These are phyloP conservation scores for Anolis carolinensis DNA, from an alignment of 2,113 vertebrate genomes.

Conservation along the genomic window DNA sequence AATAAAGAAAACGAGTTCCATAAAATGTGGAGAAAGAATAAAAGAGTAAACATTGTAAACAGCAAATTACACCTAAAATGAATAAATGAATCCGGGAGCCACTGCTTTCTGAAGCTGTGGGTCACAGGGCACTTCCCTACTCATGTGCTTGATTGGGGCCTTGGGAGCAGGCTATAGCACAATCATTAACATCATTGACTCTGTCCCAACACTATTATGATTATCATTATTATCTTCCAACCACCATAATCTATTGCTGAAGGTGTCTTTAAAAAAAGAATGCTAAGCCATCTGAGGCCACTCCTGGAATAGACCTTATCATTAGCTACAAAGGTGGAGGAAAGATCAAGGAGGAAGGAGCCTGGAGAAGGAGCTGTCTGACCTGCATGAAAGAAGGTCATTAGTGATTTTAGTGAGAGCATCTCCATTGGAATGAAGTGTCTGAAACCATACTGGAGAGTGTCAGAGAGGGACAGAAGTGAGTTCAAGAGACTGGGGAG, in stretches of 20 bases:
- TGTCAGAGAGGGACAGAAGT: conserved; percentile 52
- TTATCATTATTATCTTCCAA: conserved; percentile 40
- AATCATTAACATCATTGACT: conserved; percentile 52
- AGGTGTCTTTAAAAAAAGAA: conserved; percentile 17
- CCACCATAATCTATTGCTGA: conserved; percentile 32
- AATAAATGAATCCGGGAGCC: not conserved
- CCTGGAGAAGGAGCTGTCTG: conserved; percentile 53
- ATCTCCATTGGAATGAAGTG: conserved; percentile 68
- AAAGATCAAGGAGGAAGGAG: conserved; percentile 63
- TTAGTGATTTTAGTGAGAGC: conserved; percentile 68
- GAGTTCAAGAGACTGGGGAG: conserved; percentile 66
- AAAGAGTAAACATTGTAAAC: not conserved
- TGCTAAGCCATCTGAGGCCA: conserved; percentile 26
- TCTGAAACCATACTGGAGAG: conserved; percentile 66
- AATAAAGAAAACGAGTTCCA: not conserved
- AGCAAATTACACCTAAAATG: not conserved
- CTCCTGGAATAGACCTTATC: conserved; percentile 43
- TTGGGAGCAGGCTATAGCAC: conserved; percentile 47
- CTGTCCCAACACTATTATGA: not conserved
- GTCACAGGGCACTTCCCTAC: not conserved
- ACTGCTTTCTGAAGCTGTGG: not conserved
- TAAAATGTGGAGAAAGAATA: not conserved
- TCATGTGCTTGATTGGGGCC: not conserved
- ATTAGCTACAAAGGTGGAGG: conserved; percentile 54
- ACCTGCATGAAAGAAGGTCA: conserved; percentile 66